Conservation (phyloP, 1,140 invertebrate species). For the Brachionus paranguensis region DNA sequence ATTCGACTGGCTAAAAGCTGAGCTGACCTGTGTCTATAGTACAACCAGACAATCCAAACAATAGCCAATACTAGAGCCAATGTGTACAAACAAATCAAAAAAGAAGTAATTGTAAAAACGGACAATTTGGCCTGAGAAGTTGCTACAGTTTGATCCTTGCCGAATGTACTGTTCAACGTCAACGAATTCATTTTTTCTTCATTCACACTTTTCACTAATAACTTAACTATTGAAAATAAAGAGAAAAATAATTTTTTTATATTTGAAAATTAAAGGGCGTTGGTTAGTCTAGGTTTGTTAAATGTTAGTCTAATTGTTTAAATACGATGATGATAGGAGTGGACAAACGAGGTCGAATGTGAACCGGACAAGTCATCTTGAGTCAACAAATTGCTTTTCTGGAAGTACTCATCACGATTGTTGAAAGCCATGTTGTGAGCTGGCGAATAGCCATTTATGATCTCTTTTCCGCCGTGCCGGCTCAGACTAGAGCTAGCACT, state of each 20-base stretch:
- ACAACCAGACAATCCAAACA: slow-evolving; percentile 39
- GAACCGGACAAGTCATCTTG: slow-evolving; percentile 27
- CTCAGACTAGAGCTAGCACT: not conserved
- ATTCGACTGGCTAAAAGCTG: not conserved
- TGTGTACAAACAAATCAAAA: slow-evolving; percentile 30
- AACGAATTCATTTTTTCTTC: not conserved
- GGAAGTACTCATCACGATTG: not conserved
- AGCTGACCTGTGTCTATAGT: not conserved
- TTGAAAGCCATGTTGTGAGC: not conserved
- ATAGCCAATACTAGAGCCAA: slow-evolving; percentile 38
- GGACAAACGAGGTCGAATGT: slow-evolving; percentile 26
- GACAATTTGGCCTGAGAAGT: not conserved
- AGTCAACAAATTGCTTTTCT: not conserved
- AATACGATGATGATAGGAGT: slow-evolving; percentile 33
- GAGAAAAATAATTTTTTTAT: not conserved
- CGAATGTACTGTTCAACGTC: not conserved
- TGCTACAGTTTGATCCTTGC: not conserved
- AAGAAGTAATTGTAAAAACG: slow-evolving; percentile 1
- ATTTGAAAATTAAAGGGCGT: not conserved
- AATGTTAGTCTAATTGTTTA: slow-evolving; percentile 21
- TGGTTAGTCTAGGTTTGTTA: not conserved
- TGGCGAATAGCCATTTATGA: not conserved
- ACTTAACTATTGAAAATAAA: slow-evolving; percentile 12
- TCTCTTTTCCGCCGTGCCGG: not conserved
- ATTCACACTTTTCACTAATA: not conserved